phyloP scores from a whole-genome alignment of 2,797 vertebrate species.

The Macrochelys suwanniensis region DNA sequence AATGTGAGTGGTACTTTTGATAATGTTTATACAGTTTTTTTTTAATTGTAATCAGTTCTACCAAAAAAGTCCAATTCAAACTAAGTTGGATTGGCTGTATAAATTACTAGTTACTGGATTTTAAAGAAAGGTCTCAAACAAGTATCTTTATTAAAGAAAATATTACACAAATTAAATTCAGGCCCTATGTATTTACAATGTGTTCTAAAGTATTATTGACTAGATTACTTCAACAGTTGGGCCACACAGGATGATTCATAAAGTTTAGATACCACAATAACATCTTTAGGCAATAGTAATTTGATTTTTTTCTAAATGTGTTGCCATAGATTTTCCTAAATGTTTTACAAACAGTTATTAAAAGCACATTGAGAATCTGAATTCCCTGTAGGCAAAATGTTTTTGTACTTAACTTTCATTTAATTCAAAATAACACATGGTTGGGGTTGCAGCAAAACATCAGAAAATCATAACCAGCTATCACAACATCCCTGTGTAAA shows the following conservation, averaged over 20 bases:
- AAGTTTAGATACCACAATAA: conserved; percentile 82
- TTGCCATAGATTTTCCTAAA: conserved; percentile 85
- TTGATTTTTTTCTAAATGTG: conserved; percentile 75
- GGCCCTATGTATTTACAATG: conserved; percentile 42
- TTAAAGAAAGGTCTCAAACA: conserved; percentile 47
- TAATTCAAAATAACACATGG: conserved; percentile 80
- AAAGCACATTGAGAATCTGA: conserved; percentile 85
- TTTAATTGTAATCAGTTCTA: not conserved
- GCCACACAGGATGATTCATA: conserved; percentile 81
- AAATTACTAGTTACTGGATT: conserved; percentile 42
- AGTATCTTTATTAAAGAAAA: conserved; percentile 64
- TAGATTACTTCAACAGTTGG: conserved; percentile 74
- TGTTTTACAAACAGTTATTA: conserved; percentile 86
- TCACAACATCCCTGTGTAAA: conserved; percentile 60
- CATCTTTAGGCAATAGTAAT: conserved; percentile 84
- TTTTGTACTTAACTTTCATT: conserved; percentile 84
- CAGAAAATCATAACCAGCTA: conserved; percentile 78
- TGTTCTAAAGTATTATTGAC: conserved; percentile 55
- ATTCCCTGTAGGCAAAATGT: conserved; percentile 82
- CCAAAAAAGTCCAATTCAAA: not conserved
- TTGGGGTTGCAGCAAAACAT: conserved; percentile 76
- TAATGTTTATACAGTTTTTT: not conserved
- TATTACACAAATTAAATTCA: conserved; percentile 74
- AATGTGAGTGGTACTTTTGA: not conserved
- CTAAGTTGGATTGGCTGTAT: not conserved